Evolutionary conservation across 2,888 invertebrate genomes (phyloP), one percentile per base, ranked within the genome.

Genomic region (Drosophila leonis): DNA sequence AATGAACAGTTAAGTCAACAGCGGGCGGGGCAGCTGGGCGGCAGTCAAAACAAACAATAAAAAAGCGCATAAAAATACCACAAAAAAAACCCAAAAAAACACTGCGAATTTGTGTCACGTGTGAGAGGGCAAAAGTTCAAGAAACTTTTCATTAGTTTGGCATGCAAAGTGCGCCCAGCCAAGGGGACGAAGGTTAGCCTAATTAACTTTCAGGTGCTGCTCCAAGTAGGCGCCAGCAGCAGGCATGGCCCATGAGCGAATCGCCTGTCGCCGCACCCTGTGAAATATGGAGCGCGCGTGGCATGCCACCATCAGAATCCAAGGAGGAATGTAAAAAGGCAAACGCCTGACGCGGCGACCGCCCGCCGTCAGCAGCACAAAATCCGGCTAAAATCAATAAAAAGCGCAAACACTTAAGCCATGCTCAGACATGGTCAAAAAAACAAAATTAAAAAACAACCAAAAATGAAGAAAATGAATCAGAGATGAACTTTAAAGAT

Each of bases 301-400:
- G 77, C 79, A 76, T 61, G 72, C 69, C 68, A 75, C 57, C 65
- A 79, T 72, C 42, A 62, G 48, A 52, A 48, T 27, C 48, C n/a
- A 6, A 33, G 20, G 44, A 49, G 15, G 64, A 51, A 62, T 7
- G n/a, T 18, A 10, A 31, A 46, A 57, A 39, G 57, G 65, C 78
- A 63, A 65, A 52, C 39, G 67, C 41, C 46, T 61, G 54, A 63
- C 73, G 51, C 29, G 63, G 56, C 42, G 59, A 62, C 60, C 61
- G 57, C 57, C 75, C 59, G 57, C 74, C 63, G 73, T 61, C 65
- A 55, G 77, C 68, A 66, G 74, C 70, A 48, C 72, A 62, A 85
- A 85, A 86, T 88, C 78, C 84, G 84, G 80, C 86, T 73, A 83
- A 86, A 86, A 86, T 86, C 86, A 86, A 86, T 86, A 86, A 81